Conservation (phyloP, 2,888 invertebrate genomes). For the Heliconius aoede region DNA sequence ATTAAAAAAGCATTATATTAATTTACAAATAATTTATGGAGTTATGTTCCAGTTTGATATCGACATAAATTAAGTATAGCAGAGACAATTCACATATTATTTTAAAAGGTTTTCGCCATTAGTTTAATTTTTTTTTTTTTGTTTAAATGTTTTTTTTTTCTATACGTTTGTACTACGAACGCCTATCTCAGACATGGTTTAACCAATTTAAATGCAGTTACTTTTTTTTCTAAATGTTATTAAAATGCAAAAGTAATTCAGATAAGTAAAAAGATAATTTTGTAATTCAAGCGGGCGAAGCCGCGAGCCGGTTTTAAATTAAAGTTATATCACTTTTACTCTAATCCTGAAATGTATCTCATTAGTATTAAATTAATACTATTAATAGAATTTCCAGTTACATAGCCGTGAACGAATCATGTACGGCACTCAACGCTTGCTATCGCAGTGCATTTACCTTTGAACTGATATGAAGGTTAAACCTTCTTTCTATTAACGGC, state of each 20-base stretch:
- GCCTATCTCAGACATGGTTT: background rate
- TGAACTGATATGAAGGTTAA: constrained; percentile 61
- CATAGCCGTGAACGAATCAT: constrained; percentile 30
- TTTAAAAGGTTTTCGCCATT: constrained; percentile 15
- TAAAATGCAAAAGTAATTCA: no score
- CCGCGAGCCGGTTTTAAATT: background rate
- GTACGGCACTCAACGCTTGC: constrained; percentile 28
- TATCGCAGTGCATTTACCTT: constrained; percentile 59
- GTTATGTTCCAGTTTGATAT: constrained; percentile 27
- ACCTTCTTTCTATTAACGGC: constrained; percentile 46
- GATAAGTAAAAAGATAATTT: no score
- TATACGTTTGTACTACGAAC: no score
- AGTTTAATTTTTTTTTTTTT: background rate
- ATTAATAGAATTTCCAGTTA: constrained; percentile 24
- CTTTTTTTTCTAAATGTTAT: no score
- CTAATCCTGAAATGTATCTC: background rate
- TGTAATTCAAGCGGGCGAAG: background rate
- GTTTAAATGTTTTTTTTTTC: background rate
- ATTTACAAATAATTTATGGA: constrained; percentile 37
- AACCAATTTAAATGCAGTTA: background rate
- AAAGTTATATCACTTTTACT: background rate
- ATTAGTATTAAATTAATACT: constrained; percentile 15
- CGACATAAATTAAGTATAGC: constrained; percentile 13
- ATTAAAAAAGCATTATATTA: constrained; percentile 43
- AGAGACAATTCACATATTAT: constrained; percentile 1